Percentiles rank a stretch among this genome's conserved stretches.
Conservation (phyloP, 2,888 invertebrate species). For the Orthosia cruda region DNA sequence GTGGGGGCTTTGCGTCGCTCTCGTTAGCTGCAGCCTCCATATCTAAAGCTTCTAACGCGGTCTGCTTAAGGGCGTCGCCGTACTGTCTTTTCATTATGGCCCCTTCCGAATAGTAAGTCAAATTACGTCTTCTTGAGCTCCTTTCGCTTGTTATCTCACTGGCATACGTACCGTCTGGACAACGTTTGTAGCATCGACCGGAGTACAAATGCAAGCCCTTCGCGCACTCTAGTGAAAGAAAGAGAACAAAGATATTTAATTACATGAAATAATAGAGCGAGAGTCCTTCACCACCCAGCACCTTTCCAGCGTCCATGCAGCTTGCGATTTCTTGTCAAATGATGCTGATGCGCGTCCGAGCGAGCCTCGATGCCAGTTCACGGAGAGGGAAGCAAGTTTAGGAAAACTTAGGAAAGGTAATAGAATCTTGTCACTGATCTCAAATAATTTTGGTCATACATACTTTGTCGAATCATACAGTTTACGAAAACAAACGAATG, state of each 20-base stretch:
- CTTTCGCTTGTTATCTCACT: conserved; percentile 84
- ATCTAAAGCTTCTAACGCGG: conserved; percentile 83
- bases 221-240: conserved; percentile 93
- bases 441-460: too few species aligned
- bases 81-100: conserved; percentile 85
- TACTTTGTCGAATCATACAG: too few species aligned
- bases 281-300: conserved; percentile 88
- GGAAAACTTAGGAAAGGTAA: too few species aligned
- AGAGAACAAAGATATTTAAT: too few species aligned
- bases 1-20: conserved; percentile 75
- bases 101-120: too few species aligned
- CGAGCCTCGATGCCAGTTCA: conserved; percentile 79
- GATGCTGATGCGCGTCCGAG: conserved; percentile 83
- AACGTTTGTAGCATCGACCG: conserved; percentile 92
- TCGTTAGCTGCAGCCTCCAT: conserved; percentile 79
- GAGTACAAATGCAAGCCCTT: conserved; percentile 92
- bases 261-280: conserved; percentile 77
- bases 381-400: too few species aligned
- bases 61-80: conserved; percentile 64
- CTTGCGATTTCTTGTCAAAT: conserved; percentile 83
- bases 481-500: too few species aligned
- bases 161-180: conserved; percentile 91
- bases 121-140: too few species aligned
- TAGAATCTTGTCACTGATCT: too few species aligned
- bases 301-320: conserved; percentile 89